These are phyloP conservation scores for Myiopsitta monachus DNA, from an alignment of 2,113 vertebrate genomes.

Conservation along the genomic window DNA sequence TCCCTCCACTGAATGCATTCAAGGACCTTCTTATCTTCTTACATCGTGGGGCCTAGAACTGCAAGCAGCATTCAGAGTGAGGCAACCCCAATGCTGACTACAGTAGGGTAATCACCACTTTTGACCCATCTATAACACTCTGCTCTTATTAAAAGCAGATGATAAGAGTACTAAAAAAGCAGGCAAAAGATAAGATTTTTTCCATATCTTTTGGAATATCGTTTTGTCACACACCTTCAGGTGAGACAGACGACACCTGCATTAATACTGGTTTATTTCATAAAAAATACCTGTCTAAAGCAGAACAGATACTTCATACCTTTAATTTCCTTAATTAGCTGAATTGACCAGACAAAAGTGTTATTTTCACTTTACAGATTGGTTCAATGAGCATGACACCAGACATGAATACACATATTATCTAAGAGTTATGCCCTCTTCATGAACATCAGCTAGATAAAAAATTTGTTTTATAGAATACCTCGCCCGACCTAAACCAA, in stretches of 20 bases:
- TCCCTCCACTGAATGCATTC: neutral
- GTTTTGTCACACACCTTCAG: neutral
- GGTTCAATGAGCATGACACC: neutral
- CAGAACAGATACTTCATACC: neutral
- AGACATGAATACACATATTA: neutral
- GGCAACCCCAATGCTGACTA: neutral
- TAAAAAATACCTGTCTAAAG: neutral
- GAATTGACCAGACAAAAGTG: neutral
- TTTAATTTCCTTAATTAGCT: conserved; percentile 10
- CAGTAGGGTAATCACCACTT: neutral
- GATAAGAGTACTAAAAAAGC: neutral
- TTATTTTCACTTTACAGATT: conserved; percentile 27
- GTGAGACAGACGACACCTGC: neutral
- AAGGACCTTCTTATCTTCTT: neutral
- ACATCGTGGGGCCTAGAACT: neutral
- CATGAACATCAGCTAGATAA: neutral
- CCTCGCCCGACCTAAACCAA: neutral
- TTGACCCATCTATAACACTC: neutral
- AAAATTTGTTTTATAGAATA: neutral
- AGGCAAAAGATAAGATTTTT: neutral
- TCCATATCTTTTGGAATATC: neutral
- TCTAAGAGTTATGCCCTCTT: neutral
- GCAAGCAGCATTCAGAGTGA: neutral
- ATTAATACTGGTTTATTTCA: neutral
- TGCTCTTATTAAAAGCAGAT: neutral